Conservation (phyloP, 92 coral and sea anemone genomes). For the Montipora capitata region DNA sequence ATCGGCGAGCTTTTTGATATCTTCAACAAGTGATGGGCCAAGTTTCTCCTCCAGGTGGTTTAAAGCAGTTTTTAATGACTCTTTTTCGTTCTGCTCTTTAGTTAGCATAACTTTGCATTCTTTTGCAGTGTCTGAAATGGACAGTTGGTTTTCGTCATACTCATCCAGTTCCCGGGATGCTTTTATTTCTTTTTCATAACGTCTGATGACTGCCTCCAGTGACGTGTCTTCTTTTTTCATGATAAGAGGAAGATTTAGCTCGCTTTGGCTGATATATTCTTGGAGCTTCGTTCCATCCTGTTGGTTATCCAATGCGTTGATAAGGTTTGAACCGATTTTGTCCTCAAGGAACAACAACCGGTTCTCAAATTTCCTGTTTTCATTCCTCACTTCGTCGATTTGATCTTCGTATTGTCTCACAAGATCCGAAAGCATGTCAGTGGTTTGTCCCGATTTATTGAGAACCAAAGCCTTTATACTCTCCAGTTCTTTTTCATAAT, state of each 20-base stretch:
- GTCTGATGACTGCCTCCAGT: slow-evolving; percentile 61
- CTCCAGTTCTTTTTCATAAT: slow-evolving; percentile 44
- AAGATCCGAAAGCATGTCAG: not conserved
- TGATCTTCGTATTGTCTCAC: slow-evolving; percentile 27
- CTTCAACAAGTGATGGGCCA: slow-evolving; percentile 8
- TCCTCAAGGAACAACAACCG: slow-evolving; percentile 6
- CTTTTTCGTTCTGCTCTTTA: slow-evolving; percentile 38
- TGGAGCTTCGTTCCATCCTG: not conserved
- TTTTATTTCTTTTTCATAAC: slow-evolving; percentile 68
- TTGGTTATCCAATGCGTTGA: slow-evolving; percentile 19
- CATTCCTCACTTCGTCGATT: not conserved
- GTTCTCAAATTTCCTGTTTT: slow-evolving; percentile 2
- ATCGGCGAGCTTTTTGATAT: slow-evolving; percentile 5
- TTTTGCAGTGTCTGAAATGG: slow-evolving; percentile 51
- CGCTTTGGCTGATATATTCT: not conserved
- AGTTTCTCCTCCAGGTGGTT: slow-evolving; percentile 23
- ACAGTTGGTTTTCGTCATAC: not conserved
- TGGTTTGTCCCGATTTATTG: not conserved
- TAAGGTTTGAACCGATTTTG: slow-evolving; percentile 31
- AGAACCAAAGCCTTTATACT: slow-evolving; percentile 14
- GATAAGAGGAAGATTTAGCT: slow-evolving; percentile 26
- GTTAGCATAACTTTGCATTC: slow-evolving; percentile 72
- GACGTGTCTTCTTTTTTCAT: slow-evolving; percentile 62
- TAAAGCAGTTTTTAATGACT: slow-evolving; percentile 16
- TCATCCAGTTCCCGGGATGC: slow-evolving; percentile 16